Evolutionary conservation across 2,113 vertebrate species (phyloP), one percentile per base, ranked within the genome.

Genomic region (Megaceryle maxima): DNA sequence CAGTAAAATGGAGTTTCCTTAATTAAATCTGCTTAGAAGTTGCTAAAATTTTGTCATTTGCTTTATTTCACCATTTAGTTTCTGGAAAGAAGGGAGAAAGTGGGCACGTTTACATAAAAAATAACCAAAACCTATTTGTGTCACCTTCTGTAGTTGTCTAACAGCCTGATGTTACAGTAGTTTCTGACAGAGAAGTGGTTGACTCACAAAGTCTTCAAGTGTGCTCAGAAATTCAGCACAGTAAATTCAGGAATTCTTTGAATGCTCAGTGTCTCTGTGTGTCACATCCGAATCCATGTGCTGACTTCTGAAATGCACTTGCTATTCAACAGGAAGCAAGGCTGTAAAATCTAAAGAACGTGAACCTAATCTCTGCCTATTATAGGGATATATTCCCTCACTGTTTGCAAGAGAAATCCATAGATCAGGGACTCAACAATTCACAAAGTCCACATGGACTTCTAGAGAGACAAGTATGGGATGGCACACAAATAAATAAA

Each of bases 11-110:
- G 89, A 94, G 43, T 90, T 74, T 89, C 48, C 78, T 79, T 94
- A 94, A 94, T 96, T 94, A 95, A 96, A 91, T 62, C 44, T 89
- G 57, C 78, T 83, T 50, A 46, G 44, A 80, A 79, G 74, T 55
- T 77, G 46, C 84, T 89, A 55, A 92, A 76, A 74, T 77, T 66
- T 57, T 94, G 85, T 81, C 41, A 21, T 57, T 73, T 88, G 53
- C 37, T 90, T 84, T 79, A 76, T 72, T 44, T 85, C 53, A 64
- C n/a, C 16, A 13, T 87, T 89, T 83, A 63, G 20, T 56, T 94
- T 89, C 66, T 91, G 83, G 31, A 67, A 76, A 69, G 48, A 72
- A 17, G 12, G 25, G 20, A 62, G 31, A 44, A 93, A 86, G 43
- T 2, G 17, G 5, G 8, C 72, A 33, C 46, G 17, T 13, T 90